Evolutionary conservation across 2,797 vertebrate genomes (phyloP), one percentile per base, ranked within the genome.

Genomic region (Oceanodroma leucorhoa): DNA sequence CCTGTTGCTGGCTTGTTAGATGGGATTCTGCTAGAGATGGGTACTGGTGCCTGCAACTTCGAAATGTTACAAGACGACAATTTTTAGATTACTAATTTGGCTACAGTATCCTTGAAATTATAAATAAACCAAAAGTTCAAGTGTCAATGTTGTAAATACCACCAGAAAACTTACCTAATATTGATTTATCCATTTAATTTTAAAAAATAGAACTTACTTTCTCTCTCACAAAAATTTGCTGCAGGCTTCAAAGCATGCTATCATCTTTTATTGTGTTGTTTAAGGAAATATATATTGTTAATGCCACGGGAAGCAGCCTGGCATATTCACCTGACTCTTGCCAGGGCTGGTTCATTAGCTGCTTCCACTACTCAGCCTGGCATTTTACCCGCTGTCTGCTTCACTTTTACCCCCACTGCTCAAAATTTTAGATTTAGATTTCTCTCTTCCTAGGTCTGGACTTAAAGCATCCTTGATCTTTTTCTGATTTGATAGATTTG

Each of bases 381-480:
- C 26, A 14, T 69, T 67, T 65, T 34, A 34, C 14, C 29, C 32
- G 5, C 27, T 32, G 32, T 13, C 11, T 19, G 27, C 24, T 82
- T 78, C 54, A 32, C 29, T 45, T 57, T 51, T n/a, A 50, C 9
- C 13, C 14, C 11, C 16, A 5, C 21, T 48, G 16, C 76, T 73
- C 81, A 58, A 9, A 61, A 60, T 18, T 40, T 50, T 16, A 48
- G 27, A 50, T 38, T 65, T 40, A n/a, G 8, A 5, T 29, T 50
- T n/a, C 29, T 53, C 34, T 75, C 0, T 27, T 27, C 41, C 61
- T 30, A 1, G 3, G 16, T 27, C 36, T 57, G 34, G 43, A 7
- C n/a, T 18, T 15, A 10, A 17, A 79, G 27, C 20, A 51, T 2
- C 2, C 30, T 61, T 0, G 0, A 6, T 23, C 12, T 22, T 11